phyloP scores from a whole-genome alignment of 1,140 invertebrate species.

The Drosophila obscura region DNA sequence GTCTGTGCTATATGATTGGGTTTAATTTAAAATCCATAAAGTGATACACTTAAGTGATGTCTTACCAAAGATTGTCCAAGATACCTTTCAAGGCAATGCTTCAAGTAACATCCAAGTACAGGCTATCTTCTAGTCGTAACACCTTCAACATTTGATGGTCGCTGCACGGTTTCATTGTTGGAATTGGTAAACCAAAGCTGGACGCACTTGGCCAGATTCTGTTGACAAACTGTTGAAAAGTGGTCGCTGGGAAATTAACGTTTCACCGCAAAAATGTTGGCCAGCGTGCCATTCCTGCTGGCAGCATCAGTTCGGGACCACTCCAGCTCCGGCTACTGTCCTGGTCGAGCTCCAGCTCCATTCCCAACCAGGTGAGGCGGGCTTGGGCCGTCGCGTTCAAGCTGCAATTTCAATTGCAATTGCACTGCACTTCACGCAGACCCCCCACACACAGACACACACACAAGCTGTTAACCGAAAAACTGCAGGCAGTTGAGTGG shows the following conservation, averaged over 20 bases:
- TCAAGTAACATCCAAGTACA: neutral
- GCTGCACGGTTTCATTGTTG: slow-evolving; percentile 36
- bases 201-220: slow-evolving; percentile 38
- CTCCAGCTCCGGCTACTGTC: slow-evolving; percentile 13
- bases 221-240: slow-evolving; percentile 79
- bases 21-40: no score
- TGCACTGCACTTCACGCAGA: slow-evolving; percentile 68
- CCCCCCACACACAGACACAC: slow-evolving; percentile 25
- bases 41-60: no score
- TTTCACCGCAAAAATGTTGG: slow-evolving; percentile 77
- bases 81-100: neutral
- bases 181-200: slow-evolving; percentile 49
- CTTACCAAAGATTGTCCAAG: no score
- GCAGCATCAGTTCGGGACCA: neutral
- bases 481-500: slow-evolving; percentile 79
- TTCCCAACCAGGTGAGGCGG: neutral
- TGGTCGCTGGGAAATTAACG: slow-evolving; percentile 78
- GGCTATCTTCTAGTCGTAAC: slow-evolving; percentile 9
- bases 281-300: slow-evolving; percentile 15
- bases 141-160: neutral
- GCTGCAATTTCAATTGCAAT: slow-evolving; percentile 68
- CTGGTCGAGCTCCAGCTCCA: slow-evolving; percentile 1
- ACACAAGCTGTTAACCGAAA: slow-evolving; percentile 73
- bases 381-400: slow-evolving; percentile 6
- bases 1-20: no score